A percentile compares a stretch with the other conserved stretches of the same genome.
Conservation (phyloP, 2,888 invertebrate genomes). For the Pasiphila rectangulata region DNA sequence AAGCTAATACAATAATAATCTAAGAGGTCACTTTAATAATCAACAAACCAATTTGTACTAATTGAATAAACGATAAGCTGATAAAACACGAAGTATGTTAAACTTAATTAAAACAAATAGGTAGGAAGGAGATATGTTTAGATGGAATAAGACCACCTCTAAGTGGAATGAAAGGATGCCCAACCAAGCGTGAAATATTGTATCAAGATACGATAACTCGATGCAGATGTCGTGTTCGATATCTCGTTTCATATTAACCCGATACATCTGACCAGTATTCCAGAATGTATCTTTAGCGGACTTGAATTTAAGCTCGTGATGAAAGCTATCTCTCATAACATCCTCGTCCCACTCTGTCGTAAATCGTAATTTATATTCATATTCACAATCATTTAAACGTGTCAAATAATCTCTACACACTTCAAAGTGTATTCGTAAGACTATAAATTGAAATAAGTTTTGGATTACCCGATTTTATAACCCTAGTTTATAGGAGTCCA, state of each 20-base stretch:
- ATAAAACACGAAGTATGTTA: slow-evolving; percentile 7
- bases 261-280: slow-evolving; percentile 15
- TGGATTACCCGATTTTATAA: slow-evolving; percentile 6
- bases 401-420: not conserved
- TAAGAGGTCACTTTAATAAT: slow-evolving; percentile 13
- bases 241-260: slow-evolving; percentile 30
- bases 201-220: slow-evolving; percentile 34
- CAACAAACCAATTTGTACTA: slow-evolving; percentile 22
- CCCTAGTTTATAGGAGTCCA: slow-evolving; percentile 17
- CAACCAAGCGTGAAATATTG: slow-evolving; percentile 36
- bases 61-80: slow-evolving; percentile 7
- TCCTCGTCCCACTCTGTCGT: slow-evolving; percentile 39
- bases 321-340: slow-evolving; percentile 34
- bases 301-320: slow-evolving; percentile 22
- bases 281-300: slow-evolving; percentile 17
- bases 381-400: not conserved
- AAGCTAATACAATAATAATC: slow-evolving; percentile 5
- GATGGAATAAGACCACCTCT: slow-evolving; percentile 11
- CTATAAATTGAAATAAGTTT: slow-evolving; percentile 6
- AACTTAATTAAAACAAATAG: slow-evolving; percentile 11
- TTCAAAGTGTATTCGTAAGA: not conserved
- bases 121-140: slow-evolving; percentile 8
- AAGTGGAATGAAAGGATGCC: slow-evolving; percentile 29
- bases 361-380: slow-evolving; percentile 22
- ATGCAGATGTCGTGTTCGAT: slow-evolving; percentile 10